Base-by-base conservation (phyloP, 2,888 invertebrate genomes). In the Metacarcinus magister region DNA sequence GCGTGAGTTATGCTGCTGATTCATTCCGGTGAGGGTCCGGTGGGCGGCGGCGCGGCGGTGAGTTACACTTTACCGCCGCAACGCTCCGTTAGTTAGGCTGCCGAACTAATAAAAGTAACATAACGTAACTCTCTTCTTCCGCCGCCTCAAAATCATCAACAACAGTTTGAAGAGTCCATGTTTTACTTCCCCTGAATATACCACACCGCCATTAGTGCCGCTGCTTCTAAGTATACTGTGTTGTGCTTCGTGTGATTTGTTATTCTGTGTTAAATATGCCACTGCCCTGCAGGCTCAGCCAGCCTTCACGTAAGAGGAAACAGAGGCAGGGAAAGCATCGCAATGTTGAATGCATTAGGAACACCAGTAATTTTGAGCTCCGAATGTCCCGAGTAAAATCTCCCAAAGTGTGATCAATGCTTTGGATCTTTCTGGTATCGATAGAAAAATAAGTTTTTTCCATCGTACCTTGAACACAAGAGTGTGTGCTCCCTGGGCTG, bases 1-100 rank as follows among this genome's bases (percentile, higher is more conserved):
- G 13, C n/a, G 82, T 82, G 94, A 94, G 82, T 94, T 94, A 94
- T 94, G 94, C n/a, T 28, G 54, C 54, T 48, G 19, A 92, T 92
- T n/a, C 32, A 54, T 48, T 32, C 54, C 54, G 54, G 46, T 13
- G n/a, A n/a, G 28, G 54, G 28, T 48, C n/a, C 2, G 28, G 43
- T 48, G 28, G 91, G 91, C n/a, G 46, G 92, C 54, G 28, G 92
- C 32, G 92, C 16, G 46, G 48, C 32, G 23, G 54, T 32, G 28
- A 82, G 82, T 82, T 82, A 82, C 82, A 32, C 82, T 32, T 82
- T 28, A 82, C 82, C 82, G 32, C 28, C 82, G 23, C 13, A 8
- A 32, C 32, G 28, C 32, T 23, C 82, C 82, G 82, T 13, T 32
- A 82, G 82, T 1, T 32, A 82, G 32, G 82, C 82, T 82, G 82